Evolutionary conservation across 2,888 invertebrate genomes (phyloP), one percentile per base, ranked within the genome.

Genomic region (Sceliomorpha sp.): DNA sequence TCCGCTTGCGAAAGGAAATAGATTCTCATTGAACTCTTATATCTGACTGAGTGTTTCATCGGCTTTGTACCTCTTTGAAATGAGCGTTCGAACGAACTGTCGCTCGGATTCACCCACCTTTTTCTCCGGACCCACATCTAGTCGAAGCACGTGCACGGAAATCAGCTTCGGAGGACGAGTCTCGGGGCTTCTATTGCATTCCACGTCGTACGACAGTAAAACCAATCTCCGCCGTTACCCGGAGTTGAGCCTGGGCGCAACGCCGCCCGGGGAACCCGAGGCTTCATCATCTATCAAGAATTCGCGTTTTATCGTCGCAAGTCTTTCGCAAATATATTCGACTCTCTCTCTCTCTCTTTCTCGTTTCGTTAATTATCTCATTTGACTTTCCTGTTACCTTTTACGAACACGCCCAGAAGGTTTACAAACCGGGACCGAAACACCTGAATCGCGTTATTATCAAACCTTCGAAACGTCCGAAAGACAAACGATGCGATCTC

Each of bases 101-200:
- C 58, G 59, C 53, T 59, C 20, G 55, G 64, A 56, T 64, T 64
- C 50, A 50, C 31, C 56, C 59, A 32, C 39, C 58, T 60, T 60
- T 64, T 62, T 68, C 56, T 42, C 55, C 51, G 45, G 50, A 67
- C 36, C 55, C 47, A 37, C 48, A 45, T 42, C 44, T 48, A 56
- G 62, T 70, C 58, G 36, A 32, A 50, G 66, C 70, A 70, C 70
- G 70, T 55, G 67, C 70, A 36, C 53, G 62, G 63, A 68, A 71
- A 71, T 71, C 63, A 59, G 55, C 67, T 45, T 56, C 67, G 44
- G 59, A 66, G 63, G 53, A 39, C 44, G 47, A 31, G 27, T 45
- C 66, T 64, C 67, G 72, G n/a, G n/a, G 77, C 76, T 66, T 75
- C 75, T 76, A 78, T 75, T 76, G 77, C 78, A 78, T 78, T 78